Percentiles rank a stretch among this genome's conserved stretches.
Conservation (phyloP, 2,113 vertebrate genomes). For the Rhinoderma darwinii region DNA sequence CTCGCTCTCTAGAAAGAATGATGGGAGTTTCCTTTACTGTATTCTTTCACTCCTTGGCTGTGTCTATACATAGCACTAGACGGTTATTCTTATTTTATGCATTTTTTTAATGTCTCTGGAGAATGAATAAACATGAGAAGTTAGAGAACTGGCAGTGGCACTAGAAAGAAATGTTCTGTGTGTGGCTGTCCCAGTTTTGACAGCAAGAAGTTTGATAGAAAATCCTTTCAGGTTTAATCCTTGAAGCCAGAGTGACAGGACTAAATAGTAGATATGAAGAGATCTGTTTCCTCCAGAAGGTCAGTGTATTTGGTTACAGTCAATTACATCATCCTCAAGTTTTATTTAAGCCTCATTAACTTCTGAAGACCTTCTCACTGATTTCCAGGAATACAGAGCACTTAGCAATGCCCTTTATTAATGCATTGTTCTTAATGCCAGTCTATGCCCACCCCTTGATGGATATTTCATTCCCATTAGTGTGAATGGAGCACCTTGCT, state of each 20-base stretch:
- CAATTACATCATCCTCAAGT: constrained; percentile 55
- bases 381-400: constrained; percentile 58
- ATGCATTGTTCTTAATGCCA: constrained; percentile 56
- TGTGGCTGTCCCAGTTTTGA: constrained; percentile 34
- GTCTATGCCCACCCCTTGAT: constrained; percentile 56
- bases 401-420: constrained; percentile 52
- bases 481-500: constrained; percentile 37
- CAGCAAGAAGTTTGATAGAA: constrained; percentile 28
- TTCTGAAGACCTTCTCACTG: constrained; percentile 53
- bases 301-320: constrained; percentile 55
- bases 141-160: neutral
- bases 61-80: constrained; percentile 39
- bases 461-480: constrained; percentile 54
- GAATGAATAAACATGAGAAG: constrained; percentile 22
- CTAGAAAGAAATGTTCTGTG: constrained; percentile 12
- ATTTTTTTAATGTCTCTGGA: constrained; percentile 25
- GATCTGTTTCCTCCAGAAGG: constrained; percentile 56
- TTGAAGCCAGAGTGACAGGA: constrained; percentile 42
- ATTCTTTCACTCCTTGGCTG: neutral
- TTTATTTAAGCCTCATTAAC: constrained; percentile 59
- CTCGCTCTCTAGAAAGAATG: neutral
- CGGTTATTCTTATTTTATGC: constrained; percentile 36
- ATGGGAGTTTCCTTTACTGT: neutral
- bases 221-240: constrained; percentile 40
- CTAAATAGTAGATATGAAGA: constrained; percentile 34